Evolutionary conservation across 2,888 invertebrate genomes (phyloP).

Genomic region (Drosophila cracens): DNA sequence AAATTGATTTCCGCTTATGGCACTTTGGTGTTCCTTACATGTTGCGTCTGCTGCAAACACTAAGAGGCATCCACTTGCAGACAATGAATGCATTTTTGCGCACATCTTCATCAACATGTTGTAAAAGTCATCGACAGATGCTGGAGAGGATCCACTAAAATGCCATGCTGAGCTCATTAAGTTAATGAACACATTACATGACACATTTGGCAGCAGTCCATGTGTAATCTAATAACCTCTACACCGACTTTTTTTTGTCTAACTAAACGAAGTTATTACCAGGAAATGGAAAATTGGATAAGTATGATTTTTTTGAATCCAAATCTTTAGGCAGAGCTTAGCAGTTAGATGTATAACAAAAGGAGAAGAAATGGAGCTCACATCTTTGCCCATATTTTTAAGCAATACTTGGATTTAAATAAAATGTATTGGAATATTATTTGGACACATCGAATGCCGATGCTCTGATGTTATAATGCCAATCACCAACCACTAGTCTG

Average conservation of each 20-base stretch:
- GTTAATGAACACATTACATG: slow-evolving; percentile 17
- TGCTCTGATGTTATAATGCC: background rate
- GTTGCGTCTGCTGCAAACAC: slow-evolving; percentile 38
- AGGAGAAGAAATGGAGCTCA: too few relatives aligned
- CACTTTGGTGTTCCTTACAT: slow-evolving; percentile 74
- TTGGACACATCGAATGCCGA: background rate
- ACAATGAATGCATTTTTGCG: slow-evolving; percentile 11
- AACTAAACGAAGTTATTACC: background rate
- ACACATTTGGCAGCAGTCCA: background rate
- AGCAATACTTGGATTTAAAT: too few relatives aligned
- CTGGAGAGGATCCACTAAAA: background rate
- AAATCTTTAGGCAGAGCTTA: background rate
- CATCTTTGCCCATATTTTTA: too few relatives aligned
- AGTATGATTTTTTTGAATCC: background rate
- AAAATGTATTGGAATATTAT: too few relatives aligned
- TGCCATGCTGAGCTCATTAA: slow-evolving; percentile 11
- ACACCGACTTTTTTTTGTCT: background rate
- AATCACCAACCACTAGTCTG: background rate
- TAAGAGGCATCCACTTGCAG: slow-evolving; percentile 1
- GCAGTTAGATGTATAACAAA: background rate
- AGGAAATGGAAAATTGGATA: background rate
- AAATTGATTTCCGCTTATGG: slow-evolving; percentile 80
- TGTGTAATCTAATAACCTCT: background rate
- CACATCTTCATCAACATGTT: slow-evolving; percentile 12
- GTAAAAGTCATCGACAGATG: background rate